phyloP scores from a whole-genome alignment of 37 sponge, comb jelly and placozoan species.

The Spongilla lacustris region DNA sequence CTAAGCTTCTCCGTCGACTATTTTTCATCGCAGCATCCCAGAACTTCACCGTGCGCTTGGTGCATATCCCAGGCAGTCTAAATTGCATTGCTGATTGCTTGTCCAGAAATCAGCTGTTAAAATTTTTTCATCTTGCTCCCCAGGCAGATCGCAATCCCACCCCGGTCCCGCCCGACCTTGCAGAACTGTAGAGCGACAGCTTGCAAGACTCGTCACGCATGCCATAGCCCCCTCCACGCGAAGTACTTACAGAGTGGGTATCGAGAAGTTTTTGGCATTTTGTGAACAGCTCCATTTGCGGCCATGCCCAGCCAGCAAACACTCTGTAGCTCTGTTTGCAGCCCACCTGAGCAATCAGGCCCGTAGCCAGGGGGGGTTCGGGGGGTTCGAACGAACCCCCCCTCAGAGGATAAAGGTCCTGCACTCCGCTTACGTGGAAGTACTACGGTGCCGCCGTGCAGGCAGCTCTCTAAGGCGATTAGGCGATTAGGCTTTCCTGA shows the following conservation, averaged over 20 bases:
- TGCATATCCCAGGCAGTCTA: slow-evolving; percentile 18
- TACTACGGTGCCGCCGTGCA: too few relatives aligned
- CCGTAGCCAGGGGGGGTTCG: too few relatives aligned
- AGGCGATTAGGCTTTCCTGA: too few relatives aligned
- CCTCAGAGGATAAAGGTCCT: too few relatives aligned
- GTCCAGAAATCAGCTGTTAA: slow-evolving; percentile 21
- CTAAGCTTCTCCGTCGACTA: slow-evolving; percentile 14
- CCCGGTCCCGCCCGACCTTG: slow-evolving; percentile 84
- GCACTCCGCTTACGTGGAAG: too few relatives aligned
- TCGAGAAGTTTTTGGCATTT: slow-evolving; percentile 11
- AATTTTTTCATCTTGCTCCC: slow-evolving; percentile 8
- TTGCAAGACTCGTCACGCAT: not conserved
- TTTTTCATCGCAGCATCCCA: slow-evolving; percentile 17
- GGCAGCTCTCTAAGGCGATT: too few relatives aligned
- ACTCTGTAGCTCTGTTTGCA: slow-evolving; percentile 22
- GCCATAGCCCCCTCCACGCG: slow-evolving; percentile 28
- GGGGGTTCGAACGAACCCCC: too few relatives aligned
- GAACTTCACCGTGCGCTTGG: slow-evolving; percentile 21
- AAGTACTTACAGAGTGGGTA: slow-evolving; percentile 30
- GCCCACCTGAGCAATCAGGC: slow-evolving; percentile 25
- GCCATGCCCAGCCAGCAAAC: slow-evolving; percentile 32
- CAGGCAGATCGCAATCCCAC: slow-evolving; percentile 53
- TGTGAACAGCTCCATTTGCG: slow-evolving; percentile 2
- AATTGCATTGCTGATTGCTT: slow-evolving; percentile 51
- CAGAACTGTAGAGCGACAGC: not conserved